phyloP scores from a whole-genome alignment of 2,888 invertebrate genomes.

The Plagodis pulveraria region DNA sequence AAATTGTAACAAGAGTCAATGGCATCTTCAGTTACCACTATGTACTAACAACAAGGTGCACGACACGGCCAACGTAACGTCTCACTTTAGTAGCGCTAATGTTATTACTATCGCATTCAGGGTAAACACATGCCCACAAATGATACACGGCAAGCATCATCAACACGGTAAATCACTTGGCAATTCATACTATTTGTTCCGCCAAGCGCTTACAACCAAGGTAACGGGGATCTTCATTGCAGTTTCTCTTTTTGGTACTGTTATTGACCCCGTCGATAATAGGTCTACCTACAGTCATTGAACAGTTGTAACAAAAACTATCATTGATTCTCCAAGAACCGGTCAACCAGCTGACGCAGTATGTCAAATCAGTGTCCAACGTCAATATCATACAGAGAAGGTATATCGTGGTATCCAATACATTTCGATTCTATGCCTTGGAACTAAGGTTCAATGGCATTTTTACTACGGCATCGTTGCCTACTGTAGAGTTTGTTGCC shows the following conservation, averaged over 20 bases:
- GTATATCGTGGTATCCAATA: neutral
- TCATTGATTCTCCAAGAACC: neutral
- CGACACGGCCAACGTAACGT: slow-evolving; percentile 22
- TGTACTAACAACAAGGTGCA: slow-evolving; percentile 14
- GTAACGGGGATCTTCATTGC: slow-evolving; percentile 39
- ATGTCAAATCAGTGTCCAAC: slow-evolving; percentile 5
- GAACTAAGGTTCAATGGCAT: slow-evolving; percentile 21
- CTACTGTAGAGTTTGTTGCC: slow-evolving; percentile 23
- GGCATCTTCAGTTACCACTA: slow-evolving; percentile 25
- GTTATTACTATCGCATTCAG: slow-evolving; percentile 50
- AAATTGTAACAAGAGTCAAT: slow-evolving; percentile 30
- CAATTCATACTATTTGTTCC: slow-evolving; percentile 57
- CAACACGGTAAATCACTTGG: slow-evolving; percentile 43
- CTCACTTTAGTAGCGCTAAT: slow-evolving; percentile 37
- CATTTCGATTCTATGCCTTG: slow-evolving; percentile 6
- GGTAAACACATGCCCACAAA: slow-evolving; percentile 46
- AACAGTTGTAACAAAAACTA: slow-evolving; percentile 27
- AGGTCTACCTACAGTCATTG: neutral
- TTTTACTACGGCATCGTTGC: slow-evolving; percentile 11
- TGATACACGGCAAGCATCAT: slow-evolving; percentile 36
- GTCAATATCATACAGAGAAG: neutral
- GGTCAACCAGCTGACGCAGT: slow-evolving; percentile 8
- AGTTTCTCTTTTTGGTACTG: slow-evolving; percentile 49
- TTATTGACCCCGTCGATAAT: slow-evolving; percentile 40
- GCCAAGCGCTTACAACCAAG: slow-evolving; percentile 37